Evolutionary conservation across 1,140 invertebrate species (phyloP).

Genomic region (Babylonia areolata): DNA sequence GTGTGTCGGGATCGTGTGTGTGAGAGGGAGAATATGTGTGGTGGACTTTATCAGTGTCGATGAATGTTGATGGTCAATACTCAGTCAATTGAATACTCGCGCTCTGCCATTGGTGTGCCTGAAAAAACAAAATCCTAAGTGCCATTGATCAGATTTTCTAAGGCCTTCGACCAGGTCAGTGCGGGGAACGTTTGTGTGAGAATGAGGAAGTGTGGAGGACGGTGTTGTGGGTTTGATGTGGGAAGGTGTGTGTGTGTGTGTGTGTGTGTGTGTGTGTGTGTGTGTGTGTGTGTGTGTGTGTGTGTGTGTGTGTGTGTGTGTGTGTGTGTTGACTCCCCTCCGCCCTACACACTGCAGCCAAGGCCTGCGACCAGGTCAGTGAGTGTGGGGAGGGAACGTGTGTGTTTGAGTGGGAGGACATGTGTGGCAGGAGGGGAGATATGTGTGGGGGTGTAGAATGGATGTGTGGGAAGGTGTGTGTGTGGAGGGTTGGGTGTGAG

Average conservation of each 20-base stretch:
- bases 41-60: too few relatives aligned
- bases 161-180: too few relatives aligned
- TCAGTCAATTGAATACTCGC: too few relatives aligned
- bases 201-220: neutral
- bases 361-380: slow-evolving; percentile 83
- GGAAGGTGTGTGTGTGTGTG: neutral
- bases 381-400: neutral
- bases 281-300: neutral
- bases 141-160: too few relatives aligned
- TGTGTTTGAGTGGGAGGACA: neutral
- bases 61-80: too few relatives aligned
- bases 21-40: too few relatives aligned
- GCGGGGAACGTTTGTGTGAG: neutral
- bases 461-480: too few relatives aligned
- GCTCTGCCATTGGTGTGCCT: too few relatives aligned
- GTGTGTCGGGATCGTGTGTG: neutral
- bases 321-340: slow-evolving; percentile 85
- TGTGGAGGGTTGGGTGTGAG: neutral
- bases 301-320: neutral
- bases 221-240: neutral
- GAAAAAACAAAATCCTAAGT: too few relatives aligned
- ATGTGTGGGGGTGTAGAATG: neutral
- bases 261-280: neutral
- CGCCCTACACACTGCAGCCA: slow-evolving; percentile 89
- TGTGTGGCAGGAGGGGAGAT: too few relatives aligned